phyloP scores from a whole-genome alignment of 2,888 invertebrate species.

The Mimachlamys varia region DNA sequence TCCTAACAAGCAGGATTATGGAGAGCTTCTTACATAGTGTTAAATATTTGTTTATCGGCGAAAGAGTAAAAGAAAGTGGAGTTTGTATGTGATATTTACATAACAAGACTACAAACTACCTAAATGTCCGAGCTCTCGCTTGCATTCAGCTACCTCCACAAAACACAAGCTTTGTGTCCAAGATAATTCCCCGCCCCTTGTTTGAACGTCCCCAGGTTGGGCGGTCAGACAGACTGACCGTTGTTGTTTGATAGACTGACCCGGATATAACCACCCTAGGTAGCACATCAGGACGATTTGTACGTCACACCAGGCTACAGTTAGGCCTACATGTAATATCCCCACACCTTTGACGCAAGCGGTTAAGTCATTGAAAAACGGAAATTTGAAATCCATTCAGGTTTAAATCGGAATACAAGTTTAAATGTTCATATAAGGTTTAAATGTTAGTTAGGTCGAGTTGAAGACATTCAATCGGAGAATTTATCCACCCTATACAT shows the following conservation, averaged over 20 bases:
- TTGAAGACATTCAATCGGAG: not conserved
- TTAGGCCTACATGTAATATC: not conserved
- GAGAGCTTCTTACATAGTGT: slow-evolving; percentile 21
- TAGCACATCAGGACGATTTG: not conserved
- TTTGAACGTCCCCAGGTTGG: not conserved
- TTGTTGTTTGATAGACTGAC: slow-evolving; percentile 19
- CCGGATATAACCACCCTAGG: not conserved
- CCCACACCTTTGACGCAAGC: slow-evolving; percentile 2
- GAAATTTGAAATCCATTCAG: slow-evolving; percentile 6
- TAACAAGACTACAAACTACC: not conserved
- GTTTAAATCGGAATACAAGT: not conserved
- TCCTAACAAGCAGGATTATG: not conserved
- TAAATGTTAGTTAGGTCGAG: not conserved
- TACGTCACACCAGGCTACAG: not conserved
- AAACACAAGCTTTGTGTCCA: not conserved
- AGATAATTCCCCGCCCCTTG: not conserved
- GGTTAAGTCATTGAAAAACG: not conserved
- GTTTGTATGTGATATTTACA: slow-evolving; percentile 5
- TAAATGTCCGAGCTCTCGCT: too few relatives aligned
- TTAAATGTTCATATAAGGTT: not conserved
- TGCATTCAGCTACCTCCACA: not conserved
- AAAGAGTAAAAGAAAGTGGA: not conserved
- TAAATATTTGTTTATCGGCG: slow-evolving; percentile 27
- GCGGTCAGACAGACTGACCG: slow-evolving; percentile 16
- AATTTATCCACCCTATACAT: not conserved